Evolutionary conservation across 2,797 vertebrate genomes (phyloP).

Genomic region (Scomberomorus guttatus): DNA sequence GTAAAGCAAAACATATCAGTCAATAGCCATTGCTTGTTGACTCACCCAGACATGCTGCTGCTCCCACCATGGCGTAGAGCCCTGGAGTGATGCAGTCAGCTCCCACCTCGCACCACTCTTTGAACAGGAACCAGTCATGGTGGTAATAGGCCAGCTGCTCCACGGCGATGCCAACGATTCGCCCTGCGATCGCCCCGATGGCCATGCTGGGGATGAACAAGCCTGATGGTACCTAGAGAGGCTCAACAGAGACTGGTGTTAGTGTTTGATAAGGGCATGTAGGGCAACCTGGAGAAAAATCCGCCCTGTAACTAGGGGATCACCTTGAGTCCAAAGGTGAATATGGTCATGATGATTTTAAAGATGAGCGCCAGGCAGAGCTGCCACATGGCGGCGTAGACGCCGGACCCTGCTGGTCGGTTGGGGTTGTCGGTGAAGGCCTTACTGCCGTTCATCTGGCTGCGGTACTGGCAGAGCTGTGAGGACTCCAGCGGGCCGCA

Average conservation of each 20-base stretch:
- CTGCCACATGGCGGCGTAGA: slow-evolving; percentile 99
- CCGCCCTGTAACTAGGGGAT: background rate
- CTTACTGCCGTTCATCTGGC: slow-evolving; percentile 95
- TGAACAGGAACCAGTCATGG: slow-evolving; percentile 99
- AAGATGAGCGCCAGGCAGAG: slow-evolving; percentile 97
- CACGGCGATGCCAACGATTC: slow-evolving; percentile 98
- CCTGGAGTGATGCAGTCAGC: slow-evolving; percentile 98
- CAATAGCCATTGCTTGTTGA: background rate
- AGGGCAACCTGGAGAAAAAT: background rate
- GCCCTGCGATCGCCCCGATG: slow-evolving; percentile 96
- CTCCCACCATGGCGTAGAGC: slow-evolving; percentile 99
- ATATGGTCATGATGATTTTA: slow-evolving; percentile 99
- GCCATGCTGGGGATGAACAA: slow-evolving; percentile 99
- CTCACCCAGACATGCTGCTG: slow-evolving; percentile 96
- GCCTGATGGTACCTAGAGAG: slow-evolving; percentile 92
- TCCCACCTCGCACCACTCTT: slow-evolving; percentile 99
- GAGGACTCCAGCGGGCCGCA: slow-evolving; percentile 97
- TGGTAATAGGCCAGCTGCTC: slow-evolving; percentile 98
- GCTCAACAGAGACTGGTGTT: background rate
- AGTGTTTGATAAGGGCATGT: rapidly evolving
- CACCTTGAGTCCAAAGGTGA: slow-evolving; percentile 99
- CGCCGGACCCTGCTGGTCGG: slow-evolving; percentile 91
- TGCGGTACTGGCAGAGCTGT: slow-evolving; percentile 97
- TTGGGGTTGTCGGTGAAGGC: slow-evolving; percentile 92
- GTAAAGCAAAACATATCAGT: background rate